These are phyloP conservation scores for Sarotherodon lohbergeri DNA, from an alignment of 2,113 vertebrate species.

Conservation along the genomic window DNA sequence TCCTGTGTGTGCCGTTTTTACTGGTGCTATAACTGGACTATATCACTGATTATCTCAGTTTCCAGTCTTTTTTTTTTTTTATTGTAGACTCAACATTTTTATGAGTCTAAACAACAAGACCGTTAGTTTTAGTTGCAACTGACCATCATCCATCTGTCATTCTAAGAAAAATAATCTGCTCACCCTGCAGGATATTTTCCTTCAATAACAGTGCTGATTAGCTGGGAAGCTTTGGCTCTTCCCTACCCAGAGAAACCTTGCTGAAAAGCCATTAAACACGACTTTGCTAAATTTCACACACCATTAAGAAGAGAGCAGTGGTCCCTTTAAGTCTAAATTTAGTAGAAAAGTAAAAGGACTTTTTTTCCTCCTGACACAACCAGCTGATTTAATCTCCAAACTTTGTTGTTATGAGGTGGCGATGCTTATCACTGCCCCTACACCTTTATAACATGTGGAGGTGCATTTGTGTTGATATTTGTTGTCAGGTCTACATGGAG, in stretches of 20 bases:
- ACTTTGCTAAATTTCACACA: neutral
- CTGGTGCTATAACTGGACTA: neutral
- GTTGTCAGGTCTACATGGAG: neutral
- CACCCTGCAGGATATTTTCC: neutral
- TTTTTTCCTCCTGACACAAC: neutral
- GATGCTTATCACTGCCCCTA: neutral
- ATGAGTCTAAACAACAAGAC: neutral
- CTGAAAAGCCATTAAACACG: neutral
- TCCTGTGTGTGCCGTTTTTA: neutral
- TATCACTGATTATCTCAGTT: neutral
- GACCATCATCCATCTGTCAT: neutral
- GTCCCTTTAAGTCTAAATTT: neutral
- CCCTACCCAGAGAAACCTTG: neutral
- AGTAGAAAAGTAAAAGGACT: neutral
- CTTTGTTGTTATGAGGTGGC: neutral
- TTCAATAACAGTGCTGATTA: neutral
- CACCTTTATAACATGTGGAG: neutral
- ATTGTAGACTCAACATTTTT: neutral
- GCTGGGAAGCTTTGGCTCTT: neutral
- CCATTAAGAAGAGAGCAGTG: neutral
- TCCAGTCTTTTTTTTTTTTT: fast-evolving
- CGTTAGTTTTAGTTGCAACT: neutral
- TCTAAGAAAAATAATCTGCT: neutral
- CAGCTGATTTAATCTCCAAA: neutral
- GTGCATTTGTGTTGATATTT: neutral